A percentile compares a stretch with the other conserved stretches of the same genome.
Conservation (phyloP, 2,888 invertebrate species). For the Didymodactylos carnosus region DNA sequence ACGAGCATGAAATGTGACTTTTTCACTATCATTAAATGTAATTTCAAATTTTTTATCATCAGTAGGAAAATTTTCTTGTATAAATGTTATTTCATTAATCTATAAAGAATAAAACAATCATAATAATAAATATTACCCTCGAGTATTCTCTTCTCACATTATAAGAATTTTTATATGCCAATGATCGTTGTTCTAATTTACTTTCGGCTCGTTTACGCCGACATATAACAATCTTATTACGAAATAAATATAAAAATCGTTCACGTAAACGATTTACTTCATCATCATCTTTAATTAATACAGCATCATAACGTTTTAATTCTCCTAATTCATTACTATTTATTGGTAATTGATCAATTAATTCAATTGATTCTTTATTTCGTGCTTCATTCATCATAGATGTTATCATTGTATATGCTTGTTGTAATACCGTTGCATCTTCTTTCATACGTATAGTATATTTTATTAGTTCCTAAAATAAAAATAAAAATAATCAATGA, state of each 20-base stretch:
- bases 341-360: background rate
- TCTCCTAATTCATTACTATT: background rate
- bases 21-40: background rate
- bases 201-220: background rate
- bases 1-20: background rate
- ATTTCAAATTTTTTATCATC: background rate
- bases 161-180: background rate
- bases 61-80: background rate
- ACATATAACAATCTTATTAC: background rate
- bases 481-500: background rate
- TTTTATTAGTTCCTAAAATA: slow-evolving; percentile 10
- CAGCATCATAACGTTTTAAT: background rate
- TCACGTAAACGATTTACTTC: background rate
- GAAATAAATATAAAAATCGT: background rate
- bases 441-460: background rate
- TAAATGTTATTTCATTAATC: background rate
- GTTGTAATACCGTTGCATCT: background rate
- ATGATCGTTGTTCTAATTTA: background rate
- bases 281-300: background rate
- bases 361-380: background rate
- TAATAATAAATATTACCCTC: background rate
- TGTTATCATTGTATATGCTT: background rate
- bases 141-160: background rate
- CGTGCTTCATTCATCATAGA: background rate
- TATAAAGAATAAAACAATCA: background rate